Percentiles rank a stretch among this genome's conserved stretches.
phyloP scores from a whole-genome alignment of 2,113 vertebrate genomes.

The Sylvia atricapilla region DNA sequence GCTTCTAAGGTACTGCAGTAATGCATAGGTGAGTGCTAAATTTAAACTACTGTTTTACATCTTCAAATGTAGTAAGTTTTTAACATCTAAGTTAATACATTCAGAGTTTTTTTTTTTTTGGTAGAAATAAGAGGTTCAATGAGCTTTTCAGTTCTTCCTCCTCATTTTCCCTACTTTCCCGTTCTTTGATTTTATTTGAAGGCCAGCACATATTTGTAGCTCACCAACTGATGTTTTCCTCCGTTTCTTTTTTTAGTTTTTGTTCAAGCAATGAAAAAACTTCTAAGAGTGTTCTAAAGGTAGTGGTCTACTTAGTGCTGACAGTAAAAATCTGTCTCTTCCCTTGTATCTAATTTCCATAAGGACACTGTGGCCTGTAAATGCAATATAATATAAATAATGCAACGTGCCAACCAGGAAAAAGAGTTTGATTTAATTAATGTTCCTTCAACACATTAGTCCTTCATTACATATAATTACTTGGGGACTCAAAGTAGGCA shows the following conservation, averaged over 20 bases:
- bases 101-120: not conserved
- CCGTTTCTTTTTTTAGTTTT: not conserved
- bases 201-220: not conserved
- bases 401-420: not conserved
- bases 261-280: not conserved
- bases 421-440: not conserved
- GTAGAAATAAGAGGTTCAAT: not conserved
- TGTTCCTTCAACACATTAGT: not conserved
- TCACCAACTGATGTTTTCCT: not conserved
- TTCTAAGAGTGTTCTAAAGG: not conserved
- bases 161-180: not conserved
- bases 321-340: not conserved
- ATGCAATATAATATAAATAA: not conserved
- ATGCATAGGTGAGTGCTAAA: not conserved
- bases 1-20: not conserved
- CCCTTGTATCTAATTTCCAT: not conserved
- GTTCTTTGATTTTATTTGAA: not conserved
- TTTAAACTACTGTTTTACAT: not conserved
- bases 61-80: not conserved
- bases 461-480: not conserved
- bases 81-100: not conserved
- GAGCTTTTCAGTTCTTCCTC: not conserved
- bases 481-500: not conserved
- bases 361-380: not conserved
- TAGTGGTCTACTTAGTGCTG: not conserved